Conservation (phyloP, 2,888 invertebrate species). For the Thereva unica region DNA sequence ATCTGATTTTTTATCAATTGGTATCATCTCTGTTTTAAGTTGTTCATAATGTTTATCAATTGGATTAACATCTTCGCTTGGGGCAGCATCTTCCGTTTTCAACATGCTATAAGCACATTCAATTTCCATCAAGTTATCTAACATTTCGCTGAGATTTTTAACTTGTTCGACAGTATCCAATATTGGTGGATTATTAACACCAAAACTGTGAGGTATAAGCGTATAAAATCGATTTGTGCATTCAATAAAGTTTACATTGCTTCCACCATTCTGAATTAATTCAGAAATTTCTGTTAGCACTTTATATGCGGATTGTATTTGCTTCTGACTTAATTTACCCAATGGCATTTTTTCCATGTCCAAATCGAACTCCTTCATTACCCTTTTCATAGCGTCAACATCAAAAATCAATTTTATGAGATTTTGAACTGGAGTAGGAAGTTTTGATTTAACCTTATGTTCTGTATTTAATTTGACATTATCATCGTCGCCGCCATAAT, state of each 20-base stretch:
- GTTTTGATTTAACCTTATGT: constrained; percentile 64
- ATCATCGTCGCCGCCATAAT: constrained; percentile 70
- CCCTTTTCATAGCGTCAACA: constrained; percentile 86
- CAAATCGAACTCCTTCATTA: constrained; percentile 92
- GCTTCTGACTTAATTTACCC: constrained; percentile 90
- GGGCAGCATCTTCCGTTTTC: constrained; percentile 60
- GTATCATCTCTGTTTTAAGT: constrained; percentile 79
- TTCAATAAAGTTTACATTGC: constrained; percentile 68
- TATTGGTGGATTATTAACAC: constrained; percentile 78
- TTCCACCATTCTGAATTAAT: constrained; percentile 61
- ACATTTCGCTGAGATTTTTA: constrained; percentile 75
- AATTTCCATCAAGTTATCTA: constrained; percentile 91
- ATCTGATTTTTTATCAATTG: constrained; percentile 67
- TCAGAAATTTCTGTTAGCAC: constrained; percentile 75
- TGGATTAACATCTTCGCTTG: constrained; percentile 59
- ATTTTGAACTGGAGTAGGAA: constrained; percentile 78
- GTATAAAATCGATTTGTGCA: constrained; percentile 94
- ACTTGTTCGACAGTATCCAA: constrained; percentile 77
- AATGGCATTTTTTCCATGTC: constrained; percentile 98
- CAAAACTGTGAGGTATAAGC: constrained; percentile 93
- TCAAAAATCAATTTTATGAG: constrained; percentile 88
- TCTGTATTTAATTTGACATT: constrained; percentile 45
- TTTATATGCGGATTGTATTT: constrained; percentile 82
- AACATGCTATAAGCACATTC: constrained; percentile 92
- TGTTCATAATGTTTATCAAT: constrained; percentile 87